phyloP scores from a whole-genome alignment of 1,140 invertebrate species.

The Brevipalpus yothersi region DNA sequence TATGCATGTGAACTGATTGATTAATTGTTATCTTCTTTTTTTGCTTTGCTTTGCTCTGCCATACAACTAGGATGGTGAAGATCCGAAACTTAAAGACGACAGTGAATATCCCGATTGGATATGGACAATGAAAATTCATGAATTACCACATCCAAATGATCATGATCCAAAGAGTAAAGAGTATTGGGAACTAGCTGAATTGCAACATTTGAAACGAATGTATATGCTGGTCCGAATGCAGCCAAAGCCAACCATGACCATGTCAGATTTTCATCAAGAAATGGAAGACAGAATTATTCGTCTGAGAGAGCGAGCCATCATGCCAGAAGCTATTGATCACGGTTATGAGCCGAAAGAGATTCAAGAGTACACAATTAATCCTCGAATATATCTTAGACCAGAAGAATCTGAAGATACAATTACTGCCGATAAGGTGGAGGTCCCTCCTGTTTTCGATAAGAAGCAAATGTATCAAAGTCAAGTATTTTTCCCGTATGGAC shows the following conservation, averaged over 20 bases:
- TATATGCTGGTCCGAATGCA: not conserved
- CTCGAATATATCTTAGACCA: not conserved
- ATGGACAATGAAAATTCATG: constrained; percentile 39
- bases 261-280: not conserved
- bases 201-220: not conserved
- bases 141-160: constrained; percentile 34
- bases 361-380: not conserved
- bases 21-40: not conserved
- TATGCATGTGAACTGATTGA: not conserved
- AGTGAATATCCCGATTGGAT: constrained; percentile 81
- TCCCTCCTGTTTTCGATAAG: not conserved
- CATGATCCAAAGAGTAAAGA: constrained; percentile 47
- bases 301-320: not conserved
- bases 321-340: not conserved
- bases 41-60: too few species aligned
- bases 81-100: constrained; percentile 55
- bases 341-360: not conserved
- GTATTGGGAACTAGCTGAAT: constrained; percentile 40
- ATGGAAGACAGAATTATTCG: not conserved
- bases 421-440: not conserved
- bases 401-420: not conserved
- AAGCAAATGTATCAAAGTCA: not conserved
- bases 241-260: not conserved
- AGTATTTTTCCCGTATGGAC: too few species aligned
- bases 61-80: constrained; percentile 32